Evolutionary conservation across 2,113 vertebrate species (phyloP).

Genomic region (Andinoacara biseriatus): DNA sequence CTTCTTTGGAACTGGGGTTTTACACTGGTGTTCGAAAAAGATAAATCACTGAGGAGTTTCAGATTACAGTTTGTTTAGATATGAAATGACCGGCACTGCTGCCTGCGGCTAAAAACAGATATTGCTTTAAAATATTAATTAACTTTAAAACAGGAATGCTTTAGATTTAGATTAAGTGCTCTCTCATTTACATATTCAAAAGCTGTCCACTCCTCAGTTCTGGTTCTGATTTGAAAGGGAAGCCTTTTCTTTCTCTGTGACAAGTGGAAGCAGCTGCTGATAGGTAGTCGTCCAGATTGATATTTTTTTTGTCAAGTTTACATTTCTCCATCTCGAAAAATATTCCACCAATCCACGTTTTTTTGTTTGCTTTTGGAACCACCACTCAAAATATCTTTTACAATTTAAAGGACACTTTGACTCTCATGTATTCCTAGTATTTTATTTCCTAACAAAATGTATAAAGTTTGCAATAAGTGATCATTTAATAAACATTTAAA

Average conservation of each 20-base stretch:
- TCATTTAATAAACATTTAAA: no score
- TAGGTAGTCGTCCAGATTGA: neutral
- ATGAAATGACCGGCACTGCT: neutral
- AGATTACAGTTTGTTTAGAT: no score
- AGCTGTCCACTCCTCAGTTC: no score
- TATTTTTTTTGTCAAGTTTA: neutral
- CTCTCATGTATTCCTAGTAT: no score
- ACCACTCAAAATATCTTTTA: neutral
- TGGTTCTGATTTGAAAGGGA: no score
- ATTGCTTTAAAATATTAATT: neutral
- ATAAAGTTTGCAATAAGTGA: no score
- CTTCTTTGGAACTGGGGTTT: neutral
- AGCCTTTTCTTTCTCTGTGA: neutral
- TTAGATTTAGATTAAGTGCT: no score
- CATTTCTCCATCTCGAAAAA: neutral
- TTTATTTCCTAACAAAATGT: no score
- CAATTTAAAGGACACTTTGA: neutral
- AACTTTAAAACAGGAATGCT: neutral
- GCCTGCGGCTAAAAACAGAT: neutral
- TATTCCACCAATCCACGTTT: neutral
- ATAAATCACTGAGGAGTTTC: no score
- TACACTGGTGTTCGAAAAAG: neutral
- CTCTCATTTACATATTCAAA: no score
- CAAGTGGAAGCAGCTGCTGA: neutral
- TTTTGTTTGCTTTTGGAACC: neutral